Base-by-base conservation (phyloP, 1,140 invertebrate genomes). In the Chymomyza costata region DNA sequence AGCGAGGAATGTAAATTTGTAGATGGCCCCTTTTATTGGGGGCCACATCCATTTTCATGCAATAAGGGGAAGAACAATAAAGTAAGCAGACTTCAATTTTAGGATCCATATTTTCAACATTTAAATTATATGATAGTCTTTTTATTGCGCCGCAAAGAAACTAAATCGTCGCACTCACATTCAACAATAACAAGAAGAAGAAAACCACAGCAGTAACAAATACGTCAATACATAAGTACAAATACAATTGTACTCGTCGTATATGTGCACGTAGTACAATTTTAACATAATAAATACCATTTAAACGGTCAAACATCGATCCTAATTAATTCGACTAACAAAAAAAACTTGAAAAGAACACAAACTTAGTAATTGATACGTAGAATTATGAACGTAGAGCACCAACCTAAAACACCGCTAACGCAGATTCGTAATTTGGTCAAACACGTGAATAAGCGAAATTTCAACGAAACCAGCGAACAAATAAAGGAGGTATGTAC, bases 381-480 rank as follows among this genome's bases (percentile, higher is more conserved):
- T 70, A 83, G 71, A 97, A 97, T 93, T 95, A 97, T 97, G 95
- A 97, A 96, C 94, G 94, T 96, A 91, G 95, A 97, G 70, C 63
- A 65, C 91, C 93, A 95, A 91, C 92, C 95, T 91, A 95, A 94
- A 91, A 95, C 96, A 93, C 94, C 95, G 90, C 93, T 97, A 92
- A 94, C 94, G 91, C 94, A 97, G 93, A 97, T 97, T 89, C 94
- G 92, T 93, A 94, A 94, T 93, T 94, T 96, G 88, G 93, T 97
- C 90, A 91, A 92, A 87, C 96, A 94, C 91, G 92, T 97, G 89
- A 95, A 91, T 87, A 97, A 96, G 91, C 96, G 95, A 90, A 97
- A 97, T 89, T 95, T 93, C 86, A 91, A 91, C 87, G 91, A 93
- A 87, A 94, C 95, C 82, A 86, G 63, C 58, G 70, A 82, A 35